Evolutionary conservation across 2,888 invertebrate genomes (phyloP), one percentile per base, ranked within the genome.

Genomic region (Seira sanloemensis): DNA sequence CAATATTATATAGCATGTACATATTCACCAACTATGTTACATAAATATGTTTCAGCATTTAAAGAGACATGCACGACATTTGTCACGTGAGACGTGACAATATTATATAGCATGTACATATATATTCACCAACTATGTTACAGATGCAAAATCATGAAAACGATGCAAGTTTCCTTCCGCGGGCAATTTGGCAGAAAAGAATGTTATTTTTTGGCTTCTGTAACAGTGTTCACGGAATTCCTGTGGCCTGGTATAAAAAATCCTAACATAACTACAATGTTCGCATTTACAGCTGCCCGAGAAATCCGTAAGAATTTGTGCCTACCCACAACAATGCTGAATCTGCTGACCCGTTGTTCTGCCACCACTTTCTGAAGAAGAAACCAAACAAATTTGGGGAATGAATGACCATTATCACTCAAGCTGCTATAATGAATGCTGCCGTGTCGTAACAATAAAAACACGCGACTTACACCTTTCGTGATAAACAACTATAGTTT

Each of bases 231-330:
- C n/a, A n/a, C n/a, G n/a, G n/a, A 74, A 37, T n/a, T 75, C 26
- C 37, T 58, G 62, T 26, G 71, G 18, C 7, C 9, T 46, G 1
- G 19, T 5, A 50, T 18, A 21, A 23, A 7, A 5, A 66, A 46
- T 19, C 67, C 12, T 21, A 26, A n/a, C 46, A 18, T n/a, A 18
- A n/a, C 0, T 12, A 19, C 4, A 72, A 78, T 65, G 72, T 18
- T 50, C 23, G 62, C 46, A 50, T 46, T 27, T 25, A 71, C 72
- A 78, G 58, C 78, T 78, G 69, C 78, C 78, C 68, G 58, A n/a
- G n/a, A n/a, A 78, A 58, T 69, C 69, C 78, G 78, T 71, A 78
- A 78, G 69, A 69, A 71, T 72, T 27, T 78, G 27, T 54, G 77
- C 62, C 65, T 46, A 72, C 37, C 78, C 65, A 78, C 72, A 78